Percentiles rank a stretch among this genome's conserved stretches.
Evolutionary conservation across 2,888 invertebrate species (phyloP).

Genomic region (Physocephala rufipes): DNA sequence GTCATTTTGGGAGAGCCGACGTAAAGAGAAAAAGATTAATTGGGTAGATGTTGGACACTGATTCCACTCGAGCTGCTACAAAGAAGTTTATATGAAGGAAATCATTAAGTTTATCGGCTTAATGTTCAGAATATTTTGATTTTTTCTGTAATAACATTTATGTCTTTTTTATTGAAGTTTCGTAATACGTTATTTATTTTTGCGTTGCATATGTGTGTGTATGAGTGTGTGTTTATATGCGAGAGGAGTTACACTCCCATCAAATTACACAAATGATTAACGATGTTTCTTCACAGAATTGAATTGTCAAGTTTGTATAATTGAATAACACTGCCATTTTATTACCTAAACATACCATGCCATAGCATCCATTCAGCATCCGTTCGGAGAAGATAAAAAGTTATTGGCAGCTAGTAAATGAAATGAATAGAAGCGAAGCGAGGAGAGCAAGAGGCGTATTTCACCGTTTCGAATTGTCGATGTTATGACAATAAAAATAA

Average conservation of each 20-base stretch:
- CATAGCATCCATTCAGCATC: slow-evolving; percentile 37
- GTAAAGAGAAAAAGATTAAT: no score
- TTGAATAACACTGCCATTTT: slow-evolving; percentile 62
- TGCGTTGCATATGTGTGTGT: no score
- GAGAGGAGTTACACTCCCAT: neutral
- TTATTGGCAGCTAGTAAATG: neutral
- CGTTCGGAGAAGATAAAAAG: neutral
- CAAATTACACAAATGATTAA: slow-evolving; percentile 3
- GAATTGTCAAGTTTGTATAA: slow-evolving; percentile 49
- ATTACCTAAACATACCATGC: slow-evolving; percentile 54
- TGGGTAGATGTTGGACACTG: no score
- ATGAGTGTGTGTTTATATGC: slow-evolving; percentile 12
- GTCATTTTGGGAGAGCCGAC: no score
- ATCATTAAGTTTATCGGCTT: slow-evolving; percentile 20
- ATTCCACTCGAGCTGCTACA: neutral
- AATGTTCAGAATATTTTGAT: slow-evolving; percentile 15
- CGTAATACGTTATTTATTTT: no score
- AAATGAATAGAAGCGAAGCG: neutral
- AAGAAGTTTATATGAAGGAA: neutral
- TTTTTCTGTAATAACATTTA: slow-evolving; percentile 24
- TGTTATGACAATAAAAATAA: neutral
- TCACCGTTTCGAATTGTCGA: no score
- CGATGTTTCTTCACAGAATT: slow-evolving; percentile 16
- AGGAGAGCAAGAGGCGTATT: neutral
- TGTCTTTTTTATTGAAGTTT: slow-evolving; percentile 19